Base-by-base conservation (phyloP, 1,140 invertebrate genomes). In the Caerostris extrusa region DNA sequence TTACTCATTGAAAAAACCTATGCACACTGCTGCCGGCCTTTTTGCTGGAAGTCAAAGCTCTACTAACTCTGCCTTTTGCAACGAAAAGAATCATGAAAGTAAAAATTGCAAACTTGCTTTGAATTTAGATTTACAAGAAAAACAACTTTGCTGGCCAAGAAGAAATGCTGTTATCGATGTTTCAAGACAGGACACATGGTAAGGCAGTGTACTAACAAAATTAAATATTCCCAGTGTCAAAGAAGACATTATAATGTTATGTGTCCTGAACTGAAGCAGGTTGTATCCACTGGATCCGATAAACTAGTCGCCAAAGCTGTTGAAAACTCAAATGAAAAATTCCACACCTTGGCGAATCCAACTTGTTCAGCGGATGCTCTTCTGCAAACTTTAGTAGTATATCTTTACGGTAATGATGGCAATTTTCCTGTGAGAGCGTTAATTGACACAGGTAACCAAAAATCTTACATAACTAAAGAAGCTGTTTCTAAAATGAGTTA, bases 61-160 rank as follows among this genome's bases (percentile, higher is more conserved):
- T 60, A 60, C 6, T 3, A 77, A 53, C 7, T 77, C 55, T 81
- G 53, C 64, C 5, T 90, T 77, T 19, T 77, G 67, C 55, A 19
- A 90, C 3, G 7, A 14, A 77, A 50, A 71, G 14, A 77, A 57
- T 34, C 34, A 34, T 34, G 34, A 34, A 34, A 34, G 34, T 34
- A 34, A 34, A n/a, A 34, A 34, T 34, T 34, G 34, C 34, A 34
- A 34, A 34, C 34, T 34, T 34, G 34, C n/a, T 34, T 34, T 34
- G n/a, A 71, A 71, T 58, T 53, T 83, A 53, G 53, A 83, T 83
- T 83, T 91, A 82, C 19, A 83, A 3, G 90, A 91, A n/a, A 82
- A 91, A 61, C 19, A 19, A n/a, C 3, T 60, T 60, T 5, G 8
- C 57, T 91, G 10, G 53, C 55, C 2, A 82, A 83, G 34, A 50